Percentiles rank a stretch among this genome's conserved stretches.
phyloP scores from a whole-genome alignment of 2,113 vertebrate genomes.

The Channa argus region DNA sequence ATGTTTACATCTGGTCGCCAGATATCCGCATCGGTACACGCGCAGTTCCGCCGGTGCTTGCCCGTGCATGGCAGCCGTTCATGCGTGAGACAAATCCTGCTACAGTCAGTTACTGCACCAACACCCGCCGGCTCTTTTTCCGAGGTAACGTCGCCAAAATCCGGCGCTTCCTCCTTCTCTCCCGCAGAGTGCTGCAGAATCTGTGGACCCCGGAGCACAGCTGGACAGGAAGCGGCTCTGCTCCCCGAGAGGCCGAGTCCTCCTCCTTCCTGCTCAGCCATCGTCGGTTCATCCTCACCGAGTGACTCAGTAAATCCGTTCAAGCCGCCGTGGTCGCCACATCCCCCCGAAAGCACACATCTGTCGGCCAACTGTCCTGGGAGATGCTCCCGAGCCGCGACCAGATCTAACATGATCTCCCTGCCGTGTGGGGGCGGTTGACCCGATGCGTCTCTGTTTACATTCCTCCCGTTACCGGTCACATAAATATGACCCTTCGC shows the following conservation, averaged over 20 bases:
- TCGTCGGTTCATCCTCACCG: conserved; percentile 28
- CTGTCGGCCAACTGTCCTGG: conserved; percentile 29
- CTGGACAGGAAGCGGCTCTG: conserved; percentile 50
- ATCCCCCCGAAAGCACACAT: conserved; percentile 44
- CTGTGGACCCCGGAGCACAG: conserved; percentile 35
- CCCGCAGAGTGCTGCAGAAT: conserved; percentile 7
- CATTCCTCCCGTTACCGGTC: conserved; percentile 58
- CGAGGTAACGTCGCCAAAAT: background rate
- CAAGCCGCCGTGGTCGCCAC: conserved; percentile 46
- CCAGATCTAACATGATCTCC: conserved; percentile 49
- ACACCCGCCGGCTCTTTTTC: background rate
- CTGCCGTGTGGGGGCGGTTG: background rate
- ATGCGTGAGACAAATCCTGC: background rate
- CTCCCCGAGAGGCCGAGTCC: conserved; percentile 22
- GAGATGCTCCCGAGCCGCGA: conserved; percentile 34
- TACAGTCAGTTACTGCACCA: background rate
- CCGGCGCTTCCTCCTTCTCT: conserved; percentile 21
- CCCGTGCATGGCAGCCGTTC: conserved; percentile 12
- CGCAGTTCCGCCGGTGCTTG: conserved; percentile 42
- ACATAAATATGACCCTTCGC: conserved; percentile 44
- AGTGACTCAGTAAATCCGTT: conserved; percentile 79
- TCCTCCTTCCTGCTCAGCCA: conserved; percentile 21
- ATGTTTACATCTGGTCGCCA: conserved; percentile 29
- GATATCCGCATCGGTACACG: background rate
- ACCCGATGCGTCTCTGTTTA: conserved; percentile 43